Conservation (phyloP, 2,888 invertebrate species). For the Synergus japonicus region DNA sequence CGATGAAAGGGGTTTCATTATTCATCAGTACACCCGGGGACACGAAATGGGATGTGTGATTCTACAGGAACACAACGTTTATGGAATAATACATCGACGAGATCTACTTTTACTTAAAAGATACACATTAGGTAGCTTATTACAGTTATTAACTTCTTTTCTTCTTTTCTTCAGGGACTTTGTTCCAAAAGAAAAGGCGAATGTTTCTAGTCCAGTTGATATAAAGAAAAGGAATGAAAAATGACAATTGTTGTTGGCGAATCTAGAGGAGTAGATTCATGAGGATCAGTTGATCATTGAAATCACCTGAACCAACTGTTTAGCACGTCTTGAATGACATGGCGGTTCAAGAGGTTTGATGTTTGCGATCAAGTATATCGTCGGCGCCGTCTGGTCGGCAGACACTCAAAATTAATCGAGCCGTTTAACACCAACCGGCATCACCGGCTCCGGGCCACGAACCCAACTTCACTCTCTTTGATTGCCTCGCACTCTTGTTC, state of each 20-base stretch:
- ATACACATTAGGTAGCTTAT: not conserved
- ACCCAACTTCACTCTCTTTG: not conserved
- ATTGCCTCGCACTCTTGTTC: not conserved
- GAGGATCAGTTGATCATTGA: not conserved
- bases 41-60: not conserved
- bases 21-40: conserved; percentile 54
- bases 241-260: not conserved
- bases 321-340: not conserved
- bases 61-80: conserved; percentile 5
- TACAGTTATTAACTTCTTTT: not conserved
- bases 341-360: not conserved
- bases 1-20: conserved; percentile 64
- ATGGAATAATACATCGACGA: not conserved
- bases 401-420: not conserved
- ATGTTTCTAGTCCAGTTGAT: not conserved
- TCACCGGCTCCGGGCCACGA: not conserved
- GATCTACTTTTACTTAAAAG: conserved; percentile 3
- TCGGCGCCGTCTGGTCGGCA: not conserved
- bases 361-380: not conserved
- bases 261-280: not conserved
- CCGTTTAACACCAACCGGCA: not conserved
- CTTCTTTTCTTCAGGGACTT: too few species aligned
- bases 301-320: not conserved
- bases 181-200: not conserved
- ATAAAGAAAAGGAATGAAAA: not conserved